A percentile compares a stretch with the other conserved stretches of the same genome.
These are phyloP conservation scores for Gymnopithys bicolor DNA, from an alignment of 2,797 vertebrate species.

Conservation along the genomic window DNA sequence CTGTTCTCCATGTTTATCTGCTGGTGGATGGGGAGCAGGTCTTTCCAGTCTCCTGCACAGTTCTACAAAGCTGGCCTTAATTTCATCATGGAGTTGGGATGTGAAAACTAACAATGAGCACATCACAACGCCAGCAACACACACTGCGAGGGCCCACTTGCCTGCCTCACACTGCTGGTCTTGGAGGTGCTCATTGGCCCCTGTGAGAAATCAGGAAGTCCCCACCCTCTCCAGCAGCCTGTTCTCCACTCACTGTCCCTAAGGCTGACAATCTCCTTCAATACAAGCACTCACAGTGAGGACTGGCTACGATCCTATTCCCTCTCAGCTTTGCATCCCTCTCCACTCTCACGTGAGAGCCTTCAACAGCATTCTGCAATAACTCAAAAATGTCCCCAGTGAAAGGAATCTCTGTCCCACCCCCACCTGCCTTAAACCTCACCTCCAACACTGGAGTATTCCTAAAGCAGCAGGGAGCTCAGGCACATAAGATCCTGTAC, in stretches of 20 bases:
- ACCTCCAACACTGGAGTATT: neutral
- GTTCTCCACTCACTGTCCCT: neutral
- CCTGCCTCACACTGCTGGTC: fast-evolving
- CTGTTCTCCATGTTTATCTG: fast-evolving
- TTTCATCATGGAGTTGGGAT: neutral
- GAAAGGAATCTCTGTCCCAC: neutral
- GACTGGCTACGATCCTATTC: too few relatives aligned
- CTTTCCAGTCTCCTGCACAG: neutral
- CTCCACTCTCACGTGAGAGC: fast-evolving
- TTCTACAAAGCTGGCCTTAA: neutral
- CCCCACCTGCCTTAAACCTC: neutral
- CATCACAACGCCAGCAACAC: neutral
- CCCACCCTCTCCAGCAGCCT: neutral
- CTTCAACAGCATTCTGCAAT: neutral
- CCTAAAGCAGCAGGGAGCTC: neutral
- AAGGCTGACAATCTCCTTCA: neutral
- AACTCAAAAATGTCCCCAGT: fast-evolving
- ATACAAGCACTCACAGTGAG: fast-evolving
- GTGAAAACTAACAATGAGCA: neutral
- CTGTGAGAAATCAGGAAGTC: neutral
- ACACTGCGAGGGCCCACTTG: neutral
- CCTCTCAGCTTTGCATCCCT: neutral
- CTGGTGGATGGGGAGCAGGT: fast-evolving
- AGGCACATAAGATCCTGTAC: neutral
- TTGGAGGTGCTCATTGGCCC: neutral